Evolutionary conservation across 2,888 invertebrate species (phyloP), one percentile per base, ranked within the genome.

Genomic region (Sceliomorpha sp.): DNA sequence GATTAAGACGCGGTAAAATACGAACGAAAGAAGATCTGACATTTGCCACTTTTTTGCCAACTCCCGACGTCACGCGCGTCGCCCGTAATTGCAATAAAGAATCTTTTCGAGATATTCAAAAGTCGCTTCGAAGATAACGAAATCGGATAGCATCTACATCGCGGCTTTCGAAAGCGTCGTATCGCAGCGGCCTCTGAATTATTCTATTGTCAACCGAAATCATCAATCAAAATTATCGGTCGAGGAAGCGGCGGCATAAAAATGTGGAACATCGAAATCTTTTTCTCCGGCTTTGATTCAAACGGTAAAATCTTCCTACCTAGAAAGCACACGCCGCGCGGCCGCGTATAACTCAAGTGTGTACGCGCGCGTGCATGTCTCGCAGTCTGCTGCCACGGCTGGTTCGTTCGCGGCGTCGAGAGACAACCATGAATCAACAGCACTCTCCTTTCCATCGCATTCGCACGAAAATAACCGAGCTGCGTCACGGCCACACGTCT

Each of bases 381-480:
- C 44, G 10, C 24, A 14, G 55, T 31, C 53, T 12, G 58, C 4
- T n/a, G n/a, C n/a, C 66, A 50, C 15, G 40, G 50, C 59, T 40
- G 59, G n/a, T n/a, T n/a, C n/a, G n/a, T 59, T 40, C 48, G 45
- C 58, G 27, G 45, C 31, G 34, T 31, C 48, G 51, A 60, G 55
- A 53, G 72, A 72, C 64, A 66, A 39, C 58, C 56, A 72, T 72
- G 72, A 68, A 72, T 72, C 72, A 72, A 72, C 72, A 72, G n/a
- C n/a, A n/a, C 68, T 67, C 59, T 66, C 53, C 53, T 59, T 53
- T 31, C 67, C 48, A 42, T 67, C 67, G 59, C 55, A 67, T 59
- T 59, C 59, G 59, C 59, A 55, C 59, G 55, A 42, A 53, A 53
- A 59, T 66, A 7, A 47, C 58, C 34, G 29, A 48, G 44, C 59